phyloP scores from a whole-genome alignment of 2,888 invertebrate species.

The Tuberolachnus salignus region DNA sequence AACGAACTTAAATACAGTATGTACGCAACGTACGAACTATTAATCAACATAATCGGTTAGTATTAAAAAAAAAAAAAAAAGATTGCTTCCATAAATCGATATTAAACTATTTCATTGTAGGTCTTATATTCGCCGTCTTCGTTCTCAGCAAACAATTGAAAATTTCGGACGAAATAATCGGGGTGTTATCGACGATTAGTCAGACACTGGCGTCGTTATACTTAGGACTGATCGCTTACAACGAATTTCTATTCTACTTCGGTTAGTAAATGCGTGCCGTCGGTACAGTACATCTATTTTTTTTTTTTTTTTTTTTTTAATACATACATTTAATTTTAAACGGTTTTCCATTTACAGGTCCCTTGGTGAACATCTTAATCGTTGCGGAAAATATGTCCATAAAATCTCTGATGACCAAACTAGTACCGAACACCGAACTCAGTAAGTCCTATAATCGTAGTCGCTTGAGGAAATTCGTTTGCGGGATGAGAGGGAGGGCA shows the following conservation, averaged over 20 bases:
- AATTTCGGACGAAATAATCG: constrained; percentile 25
- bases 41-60: constrained; percentile 80
- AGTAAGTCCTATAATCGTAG: constrained; percentile 70
- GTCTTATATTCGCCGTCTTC: constrained; percentile 14
- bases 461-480: too few relatives aligned
- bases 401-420: constrained; percentile 84
- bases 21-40: constrained; percentile 83
- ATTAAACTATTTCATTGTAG: constrained; percentile 13
- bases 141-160: constrained; percentile 12
- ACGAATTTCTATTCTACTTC: constrained; percentile 5
- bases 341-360: too few relatives aligned
- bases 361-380: constrained; percentile 80
- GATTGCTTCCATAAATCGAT: background rate
- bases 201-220: constrained; percentile 22
- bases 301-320: background rate
- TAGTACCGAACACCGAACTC: constrained; percentile 79
- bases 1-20: constrained; percentile 85
- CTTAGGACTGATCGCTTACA: background rate
- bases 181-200: constrained; percentile 28
- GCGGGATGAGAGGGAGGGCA: too few relatives aligned
- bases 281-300: too few relatives aligned
- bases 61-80: background rate
- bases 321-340: constrained; percentile 2
- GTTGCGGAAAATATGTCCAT: constrained; percentile 87
- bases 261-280: background rate